Evolutionary conservation across 2,797 vertebrate species (phyloP).

Genomic region (Stomatorhinus walkeri): DNA sequence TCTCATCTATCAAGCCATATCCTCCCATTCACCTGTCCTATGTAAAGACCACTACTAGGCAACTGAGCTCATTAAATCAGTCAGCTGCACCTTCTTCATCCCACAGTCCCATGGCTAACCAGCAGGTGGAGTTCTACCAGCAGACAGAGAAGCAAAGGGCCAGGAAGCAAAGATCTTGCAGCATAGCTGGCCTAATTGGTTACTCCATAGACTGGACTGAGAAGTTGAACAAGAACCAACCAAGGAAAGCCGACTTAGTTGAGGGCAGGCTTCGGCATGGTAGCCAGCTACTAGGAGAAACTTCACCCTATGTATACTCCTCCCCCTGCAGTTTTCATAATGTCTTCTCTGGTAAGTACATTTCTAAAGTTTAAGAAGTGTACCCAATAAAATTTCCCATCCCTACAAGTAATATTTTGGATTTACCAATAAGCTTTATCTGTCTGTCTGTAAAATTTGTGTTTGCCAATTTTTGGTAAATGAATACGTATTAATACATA

Average conservation of each 20-base stretch:
- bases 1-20: conserved; percentile 58
- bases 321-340: conserved; percentile 63
- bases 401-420: neutral
- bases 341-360: conserved; percentile 86
- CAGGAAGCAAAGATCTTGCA: conserved; percentile 68
- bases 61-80: conserved; percentile 74
- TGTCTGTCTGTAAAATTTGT: neutral
- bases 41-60: conserved; percentile 87
- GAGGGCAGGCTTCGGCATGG: conserved; percentile 46
- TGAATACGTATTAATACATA: neutral
- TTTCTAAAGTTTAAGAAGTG: neutral
- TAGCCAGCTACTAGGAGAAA: conserved; percentile 59
- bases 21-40: conserved; percentile 79
- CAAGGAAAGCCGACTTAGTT: conserved; percentile 39
- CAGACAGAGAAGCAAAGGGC: conserved; percentile 41
- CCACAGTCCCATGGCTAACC: conserved; percentile 68
- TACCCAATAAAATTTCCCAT: neutral
- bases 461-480: neutral
- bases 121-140: conserved; percentile 51
- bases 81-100: conserved; percentile 70
- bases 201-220: conserved; percentile 73
- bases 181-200: conserved; percentile 63
- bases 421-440: neutral
- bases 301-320: conserved; percentile 55
- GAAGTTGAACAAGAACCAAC: conserved; percentile 50